Conservation (phyloP, 2,113 vertebrate genomes). For the rat (Rattus norvegicus) region GRCr8 NC_086019.1:105711001-105711500, state of each 20-base stretch:
- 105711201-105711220: background rate
- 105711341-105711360: too few species aligned
- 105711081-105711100: background rate
- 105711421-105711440: background rate
- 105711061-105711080: background rate
- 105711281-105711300: background rate
- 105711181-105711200: too few species aligned
- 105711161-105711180: background rate
- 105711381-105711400: background rate
- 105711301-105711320: background rate
- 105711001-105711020: too few species aligned
- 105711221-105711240: background rate
- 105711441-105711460: background rate
- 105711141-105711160: background rate
- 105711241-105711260: background rate
- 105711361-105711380: background rate
- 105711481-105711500: background rate
- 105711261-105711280: too few species aligned
- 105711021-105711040: background rate
- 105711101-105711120: background rate
- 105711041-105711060: background rate
- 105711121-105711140: background rate
- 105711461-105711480: background rate
- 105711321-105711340: too few species aligned
- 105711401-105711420: background rate